Evolutionary conservation across 2,797 vertebrate genomes (phyloP), one percentile per base, ranked within the genome.

Genomic region (Neosilurus hyrtlii): DNA sequence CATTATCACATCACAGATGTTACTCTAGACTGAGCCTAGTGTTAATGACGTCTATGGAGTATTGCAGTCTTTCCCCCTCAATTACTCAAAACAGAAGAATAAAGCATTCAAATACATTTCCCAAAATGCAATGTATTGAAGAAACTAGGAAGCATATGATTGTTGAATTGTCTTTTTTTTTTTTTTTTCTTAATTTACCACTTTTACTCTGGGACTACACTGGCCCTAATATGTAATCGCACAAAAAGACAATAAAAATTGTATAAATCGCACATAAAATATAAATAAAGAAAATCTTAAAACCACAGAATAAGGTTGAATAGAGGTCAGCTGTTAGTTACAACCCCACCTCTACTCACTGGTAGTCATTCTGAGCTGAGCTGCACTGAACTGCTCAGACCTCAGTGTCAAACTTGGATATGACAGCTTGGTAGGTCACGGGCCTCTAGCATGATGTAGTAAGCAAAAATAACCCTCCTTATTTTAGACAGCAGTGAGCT

Each of bases 341-440:
- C 2, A 6, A 16, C 7, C 24, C 24, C 70, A 30, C 26, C 30
- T 30, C 30, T 30, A 30, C 30, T 30, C 52, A 74, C 18, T 24
- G 43, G 22, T 70, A n/a, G 5, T 51, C 67, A 70, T n/a, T 70
- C 14, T 26, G 51, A 56, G 24, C 12, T 16, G 35, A n/a, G 37
- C 67, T 70, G 8, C n/a, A 30, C 73, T 37, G 20, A 75, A 18
- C 62, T 65, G 71, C 72, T 82, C 51, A 30, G 49, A 68, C 62
- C 22, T 76, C 52, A 59, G 73, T 18, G 16, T 82, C 73, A 77
- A 59, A 51, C 73, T 77, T 56, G 54, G 20, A 49, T n/a, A 61
- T 57, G 52, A 59, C 9, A 37, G 16, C 35, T 37, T 6, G 71
- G 43, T 37, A 24, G 49, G 51, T 66, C 71, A 75, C 71, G 35